Conservation (phyloP, 2,113 vertebrate species). For the Rhinopithecus roxellana region DNA sequence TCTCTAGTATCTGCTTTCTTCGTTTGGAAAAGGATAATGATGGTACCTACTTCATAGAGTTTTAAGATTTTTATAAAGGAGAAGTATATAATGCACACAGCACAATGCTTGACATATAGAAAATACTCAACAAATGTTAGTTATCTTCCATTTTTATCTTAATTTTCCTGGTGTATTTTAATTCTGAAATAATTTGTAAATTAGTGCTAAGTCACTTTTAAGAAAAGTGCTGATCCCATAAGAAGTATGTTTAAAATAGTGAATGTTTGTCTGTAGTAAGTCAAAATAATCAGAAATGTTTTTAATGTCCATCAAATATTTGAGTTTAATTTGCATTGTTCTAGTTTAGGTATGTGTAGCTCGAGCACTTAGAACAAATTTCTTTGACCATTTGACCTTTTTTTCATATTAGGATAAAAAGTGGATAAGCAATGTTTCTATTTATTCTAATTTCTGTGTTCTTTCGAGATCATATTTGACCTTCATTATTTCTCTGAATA, state of each 20-base stretch:
- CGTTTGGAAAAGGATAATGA: neutral
- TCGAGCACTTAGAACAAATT: neutral
- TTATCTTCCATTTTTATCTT: neutral
- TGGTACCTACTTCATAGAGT: neutral
- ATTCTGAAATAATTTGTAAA: conserved; percentile 37
- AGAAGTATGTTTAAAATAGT: conserved; percentile 17
- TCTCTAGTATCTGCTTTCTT: neutral
- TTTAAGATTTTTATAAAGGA: conserved; percentile 41
- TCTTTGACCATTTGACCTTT: neutral
- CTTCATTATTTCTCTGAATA: conserved; percentile 16
- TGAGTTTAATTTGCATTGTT: conserved; percentile 12
- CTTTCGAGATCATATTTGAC: conserved; percentile 22
- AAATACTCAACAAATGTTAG: neutral
- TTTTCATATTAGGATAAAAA: conserved; percentile 29
- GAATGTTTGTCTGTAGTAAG: neutral
- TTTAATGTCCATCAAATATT: conserved; percentile 22
- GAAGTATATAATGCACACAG: neutral
- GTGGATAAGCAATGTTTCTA: neutral
- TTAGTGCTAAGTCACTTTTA: conserved; percentile 38
- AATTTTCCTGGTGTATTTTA: conserved; percentile 35
- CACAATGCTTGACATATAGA: neutral
- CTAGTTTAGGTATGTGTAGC: neutral
- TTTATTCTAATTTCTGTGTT: neutral
- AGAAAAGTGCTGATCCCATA: neutral
- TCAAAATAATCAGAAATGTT: conserved; percentile 24